A percentile compares a stretch with the other conserved stretches of the same genome.
These are phyloP conservation scores for Metacarcinus magister DNA, from an alignment of 2,888 invertebrate genomes.

Conservation along the genomic window DNA sequence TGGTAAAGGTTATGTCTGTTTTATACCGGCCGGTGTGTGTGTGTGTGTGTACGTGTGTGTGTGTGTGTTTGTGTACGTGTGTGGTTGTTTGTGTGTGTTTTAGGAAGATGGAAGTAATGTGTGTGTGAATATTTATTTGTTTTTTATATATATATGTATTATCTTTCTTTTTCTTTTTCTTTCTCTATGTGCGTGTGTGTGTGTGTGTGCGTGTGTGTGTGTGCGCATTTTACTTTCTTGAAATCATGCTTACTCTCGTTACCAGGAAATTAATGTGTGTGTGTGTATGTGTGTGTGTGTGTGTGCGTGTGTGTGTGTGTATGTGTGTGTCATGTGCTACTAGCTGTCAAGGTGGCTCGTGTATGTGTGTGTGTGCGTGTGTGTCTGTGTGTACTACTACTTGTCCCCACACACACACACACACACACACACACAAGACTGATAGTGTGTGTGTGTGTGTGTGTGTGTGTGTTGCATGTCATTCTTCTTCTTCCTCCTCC, in stretches of 20 bases:
- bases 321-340: too few relatives aligned
- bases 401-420: not conserved
- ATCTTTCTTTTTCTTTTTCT: not conserved
- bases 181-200: not conserved
- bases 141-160: not conserved
- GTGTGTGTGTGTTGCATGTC: not conserved
- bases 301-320: too few relatives aligned
- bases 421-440: not conserved
- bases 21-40: not conserved
- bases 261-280: too few relatives aligned
- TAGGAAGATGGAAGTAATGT: too few relatives aligned
- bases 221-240: too few relatives aligned
- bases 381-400: not conserved
- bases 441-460: too few relatives aligned
- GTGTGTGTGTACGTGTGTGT: not conserved
- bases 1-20: not conserved
- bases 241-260: too few relatives aligned
- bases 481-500: too few relatives aligned
- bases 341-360: too few relatives aligned
- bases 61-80: not conserved
- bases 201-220: constrained; percentile 18
- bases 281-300: too few relatives aligned
- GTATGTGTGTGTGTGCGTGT: too few relatives aligned
- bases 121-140: not conserved
- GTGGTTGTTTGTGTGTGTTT: not conserved